These are phyloP conservation scores for Acrobeloides nanus DNA, from an alignment of 2,888 invertebrate genomes.

Conservation along the genomic window DNA sequence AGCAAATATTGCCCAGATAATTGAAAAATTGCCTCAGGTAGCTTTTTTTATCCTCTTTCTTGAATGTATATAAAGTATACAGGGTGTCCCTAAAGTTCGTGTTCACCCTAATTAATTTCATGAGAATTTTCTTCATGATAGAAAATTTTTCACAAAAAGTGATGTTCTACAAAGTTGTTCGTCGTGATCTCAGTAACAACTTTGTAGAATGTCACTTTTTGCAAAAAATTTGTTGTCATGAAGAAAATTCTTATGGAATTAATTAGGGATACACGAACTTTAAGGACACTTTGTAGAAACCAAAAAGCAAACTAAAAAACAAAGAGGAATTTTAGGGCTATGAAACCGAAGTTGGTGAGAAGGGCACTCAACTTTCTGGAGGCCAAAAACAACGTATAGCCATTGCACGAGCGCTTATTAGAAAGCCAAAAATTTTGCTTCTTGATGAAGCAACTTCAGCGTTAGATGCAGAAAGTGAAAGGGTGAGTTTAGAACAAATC, in stretches of 20 bases:
- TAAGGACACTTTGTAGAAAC: no score
- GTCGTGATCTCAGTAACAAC: no score
- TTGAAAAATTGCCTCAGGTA: slow-evolving; percentile 13
- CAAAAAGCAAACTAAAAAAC: no score
- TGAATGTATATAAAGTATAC: no score
- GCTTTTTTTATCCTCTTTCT: background rate
- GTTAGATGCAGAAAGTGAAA: background rate
- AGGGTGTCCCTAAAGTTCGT: no score
- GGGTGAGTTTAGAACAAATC: no score
- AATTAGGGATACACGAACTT: no score
- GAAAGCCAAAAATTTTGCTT: slow-evolving; percentile 2
- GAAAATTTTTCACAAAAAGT: no score
- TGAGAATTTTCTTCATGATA: no score
- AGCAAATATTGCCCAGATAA: slow-evolving; percentile 16
- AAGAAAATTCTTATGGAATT: no score
- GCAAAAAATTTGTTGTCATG: background rate
- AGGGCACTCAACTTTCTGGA: slow-evolving; percentile 1
- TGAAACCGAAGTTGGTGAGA: slow-evolving; percentile 7
- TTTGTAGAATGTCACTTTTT: background rate
- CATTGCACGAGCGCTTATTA: slow-evolving; percentile 3
- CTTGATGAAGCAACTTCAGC: slow-evolving; percentile 5
- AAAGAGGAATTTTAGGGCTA: slow-evolving; percentile 4
- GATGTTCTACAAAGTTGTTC: no score
- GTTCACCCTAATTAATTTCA: no score
- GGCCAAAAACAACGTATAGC: slow-evolving; percentile 5